phyloP scores from a whole-genome alignment of 2,797 vertebrate species.

The Hozukius guyotensis region DNA sequence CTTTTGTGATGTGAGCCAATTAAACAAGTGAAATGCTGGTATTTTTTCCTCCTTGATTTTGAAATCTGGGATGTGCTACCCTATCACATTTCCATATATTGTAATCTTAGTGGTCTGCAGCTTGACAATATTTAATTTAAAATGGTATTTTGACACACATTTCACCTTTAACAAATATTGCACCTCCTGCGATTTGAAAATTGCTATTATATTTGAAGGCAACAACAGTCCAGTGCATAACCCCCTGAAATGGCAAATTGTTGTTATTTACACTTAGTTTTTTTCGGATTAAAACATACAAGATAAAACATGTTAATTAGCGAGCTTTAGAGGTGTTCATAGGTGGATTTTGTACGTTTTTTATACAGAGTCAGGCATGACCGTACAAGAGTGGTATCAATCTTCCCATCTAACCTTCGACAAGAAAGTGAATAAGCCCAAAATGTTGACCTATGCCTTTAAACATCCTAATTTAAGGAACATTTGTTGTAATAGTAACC shows the following conservation, averaged over 20 bases:
- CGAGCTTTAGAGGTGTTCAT: background rate
- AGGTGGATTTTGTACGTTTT: background rate
- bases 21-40: no score
- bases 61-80: no score
- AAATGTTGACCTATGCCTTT: background rate
- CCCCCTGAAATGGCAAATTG: background rate
- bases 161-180: no score
- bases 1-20: no score
- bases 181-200: no score
- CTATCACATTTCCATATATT: no score
- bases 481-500: constrained; percentile 46
- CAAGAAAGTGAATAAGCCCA: background rate
- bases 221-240: background rate
- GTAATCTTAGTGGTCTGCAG: no score
- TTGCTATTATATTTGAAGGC: background rate
- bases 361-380: background rate
- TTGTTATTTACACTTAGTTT: background rate
- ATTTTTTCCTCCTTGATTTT: no score
- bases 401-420: background rate
- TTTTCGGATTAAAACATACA: background rate
- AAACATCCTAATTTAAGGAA: background rate
- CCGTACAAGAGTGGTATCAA: background rate
- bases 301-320: background rate
- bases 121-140: no score
- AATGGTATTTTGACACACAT: no score